Base-by-base conservation (phyloP, 1,140 invertebrate genomes). In the Calosoma granatense region DNA sequence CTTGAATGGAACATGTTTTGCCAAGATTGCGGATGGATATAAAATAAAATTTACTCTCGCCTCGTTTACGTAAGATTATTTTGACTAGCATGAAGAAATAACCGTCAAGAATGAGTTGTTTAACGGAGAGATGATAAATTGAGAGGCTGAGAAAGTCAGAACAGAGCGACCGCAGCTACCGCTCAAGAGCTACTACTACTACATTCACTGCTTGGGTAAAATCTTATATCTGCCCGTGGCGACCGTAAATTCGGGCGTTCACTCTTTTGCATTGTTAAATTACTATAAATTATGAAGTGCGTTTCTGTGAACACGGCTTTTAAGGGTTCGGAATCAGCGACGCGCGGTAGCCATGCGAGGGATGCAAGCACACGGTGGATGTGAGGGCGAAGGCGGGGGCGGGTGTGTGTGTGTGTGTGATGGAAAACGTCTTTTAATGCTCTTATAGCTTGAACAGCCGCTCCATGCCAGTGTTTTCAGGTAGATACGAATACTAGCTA, bases 281-380 rank as follows among this genome's bases (percentile, higher is more conserved):
- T 63, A 63, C 60, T 63, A 63, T 63, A 63, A 63, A 63, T 63
- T 63, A 63, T 63, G 60, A 59, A 63, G 60, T 63, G 60, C 60
- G 60, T 63, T 59, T 63, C 54, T 59, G 57, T 26, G 57, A 56
- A 54, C 56, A 57, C 41, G 56, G 61, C 61, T 63, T 63, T 63
- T 63, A 63, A 63, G 62, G 59, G 60, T 55, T 61, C 6, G 26
- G 58, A 58, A 61, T 63, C 56, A n/a, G 58, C 57, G 55, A 63
- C 26, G 14, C 6, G 14, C 4, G 4, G 26, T 6, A 6, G 26
- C n/a, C n/a, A 14, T 30, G 26, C 14, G 26, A 4, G 26, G 26
- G 26, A 14, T 30, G 17, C 11, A 20, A 14, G 21, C 53, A 41
- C 11, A 19, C n/a, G n/a, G n/a, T n/a, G n/a, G n/a, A n/a, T n/a